Evolutionary conservation across 2,888 invertebrate genomes (phyloP), one percentile per base, ranked within the genome.

Genomic region (Leptinotarsa peninsularis): DNA sequence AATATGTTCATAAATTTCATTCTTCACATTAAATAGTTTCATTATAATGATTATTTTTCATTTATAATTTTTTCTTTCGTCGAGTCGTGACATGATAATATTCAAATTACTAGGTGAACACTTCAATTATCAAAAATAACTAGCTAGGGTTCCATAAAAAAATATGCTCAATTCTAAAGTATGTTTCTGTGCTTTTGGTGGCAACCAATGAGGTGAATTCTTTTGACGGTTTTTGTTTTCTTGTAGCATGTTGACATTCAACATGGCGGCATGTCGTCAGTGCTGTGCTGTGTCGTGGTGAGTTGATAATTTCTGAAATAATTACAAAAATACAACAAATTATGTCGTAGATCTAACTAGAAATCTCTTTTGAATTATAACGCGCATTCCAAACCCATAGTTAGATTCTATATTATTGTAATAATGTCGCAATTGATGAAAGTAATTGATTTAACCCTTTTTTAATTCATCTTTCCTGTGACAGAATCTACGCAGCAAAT

Each of bases 271-370:
- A 94, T 95, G 95, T 95, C 94, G 94, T 94, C 94, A 94, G 95
- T 95, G 95, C 94, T 94, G 93, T 95, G 95, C 95, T 95, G 95
- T 95, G 95, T 95, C 95, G 95, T 95, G 95, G 95, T 95, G 93
- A 94, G 95, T 94, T 91, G 87, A 86, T 86, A 85, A 84, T 86
- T 83, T 81, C 78, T 77, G 80, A 84, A 82, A 83, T 84, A 83
- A 78, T 80, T 79, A 80, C 77, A 81, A 81, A 83, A 83, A 85
- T 81, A 79, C 81, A 71, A 67, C 80, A 85, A 83, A 81, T 78
- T 79, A 73, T 66, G 77, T 72, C 76, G 74, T 78, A 84, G 85
- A 84, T 81, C 82, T 84, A 84, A 79, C 82, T 84, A 81, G 79
- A 80, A 73, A 43, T 67, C n/a, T 68, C 66, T 66, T 69, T 63